Evolutionary conservation across 2,113 vertebrate genomes (phyloP), one percentile per base, ranked within the genome.

Genomic region (Nibea albiflora): DNA sequence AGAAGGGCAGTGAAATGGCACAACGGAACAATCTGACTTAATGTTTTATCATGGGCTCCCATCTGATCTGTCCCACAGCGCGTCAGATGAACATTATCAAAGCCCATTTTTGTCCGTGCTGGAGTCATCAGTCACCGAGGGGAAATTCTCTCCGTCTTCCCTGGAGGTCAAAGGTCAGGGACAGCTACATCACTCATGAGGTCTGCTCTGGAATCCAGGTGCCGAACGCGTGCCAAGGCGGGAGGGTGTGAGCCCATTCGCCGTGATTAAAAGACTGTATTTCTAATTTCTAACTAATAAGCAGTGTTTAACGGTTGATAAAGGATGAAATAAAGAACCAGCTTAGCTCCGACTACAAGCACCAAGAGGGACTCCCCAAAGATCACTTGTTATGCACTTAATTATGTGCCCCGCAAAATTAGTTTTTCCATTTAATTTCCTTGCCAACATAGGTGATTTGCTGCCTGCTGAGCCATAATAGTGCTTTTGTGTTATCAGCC

Each of bases 91-190:
- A 24, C 24, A 1, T 46, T 8, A 5, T 54, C 3, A 24, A 44
- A 63, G 24, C 9, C 2, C 2, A 42, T 53, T 46, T 4, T 42
- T 39, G 22, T 47, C 19, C 31, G 2, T 64, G 68, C 15, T 19
- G 22, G 22, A 28, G 26, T 15, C 10, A 12, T 28, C 11, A 46
- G 44, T 14, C 44, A 46, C 4, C 44, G 4, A 4, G 4, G 44
- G 44, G 44, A 46, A 14, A 54, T 19, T 19, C 2, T 53, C 10
- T 15, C 24, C 11, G 1, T n/a, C 47, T 47, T 46, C 12, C 28
- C 4, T 15, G 24, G 39, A 60, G 78, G 72, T 85, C 56, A 63
- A 65, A 78, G 56, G 60, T 72, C 3, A 73, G 11, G 31, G 57
- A 49, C 2, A 2, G 69, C 61, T 19, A 19, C 11, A 31, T 17